Percentiles rank a stretch among this genome's conserved stretches.
Evolutionary conservation across 2,113 vertebrate genomes (phyloP).

Genomic region (Procavia capensis): DNA sequence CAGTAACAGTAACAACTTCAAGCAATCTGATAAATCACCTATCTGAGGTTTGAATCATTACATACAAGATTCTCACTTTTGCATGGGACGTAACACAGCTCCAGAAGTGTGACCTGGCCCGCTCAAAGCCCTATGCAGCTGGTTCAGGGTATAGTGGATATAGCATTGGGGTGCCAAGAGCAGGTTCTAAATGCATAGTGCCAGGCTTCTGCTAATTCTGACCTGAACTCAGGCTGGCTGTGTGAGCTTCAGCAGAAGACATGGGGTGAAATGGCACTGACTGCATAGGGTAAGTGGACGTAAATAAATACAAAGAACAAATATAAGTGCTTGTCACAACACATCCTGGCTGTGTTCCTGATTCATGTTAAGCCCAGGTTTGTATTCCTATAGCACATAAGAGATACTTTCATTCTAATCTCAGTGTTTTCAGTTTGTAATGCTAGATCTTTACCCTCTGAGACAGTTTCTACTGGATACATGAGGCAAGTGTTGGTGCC

Average conservation of each 20-base stretch:
- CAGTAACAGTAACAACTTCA: no score
- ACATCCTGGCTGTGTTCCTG: accelerated
- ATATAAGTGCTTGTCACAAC: accelerated
- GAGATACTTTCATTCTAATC: not conserved
- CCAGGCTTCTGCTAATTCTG: no score
- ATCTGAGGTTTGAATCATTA: not conserved
- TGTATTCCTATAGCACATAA: not conserved
- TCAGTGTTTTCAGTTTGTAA: not conserved
- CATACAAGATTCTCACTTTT: not conserved
- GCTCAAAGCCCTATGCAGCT: not conserved
- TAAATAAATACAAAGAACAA: not conserved
- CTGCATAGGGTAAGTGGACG: no score
- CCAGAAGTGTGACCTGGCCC: not conserved
- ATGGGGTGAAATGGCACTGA: not conserved
- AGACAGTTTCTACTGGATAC: not conserved
- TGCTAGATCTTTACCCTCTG: not conserved
- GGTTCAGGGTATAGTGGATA: accelerated
- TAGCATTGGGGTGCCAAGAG: accelerated
- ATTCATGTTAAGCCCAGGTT: accelerated
- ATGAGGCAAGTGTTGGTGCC: no score
- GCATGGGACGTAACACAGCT: not conserved
- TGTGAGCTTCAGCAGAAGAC: accelerated
- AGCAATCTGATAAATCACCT: not conserved
- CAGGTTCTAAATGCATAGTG: not conserved
- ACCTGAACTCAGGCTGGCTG: not conserved